Percentiles rank a stretch among this genome's conserved stretches.
Evolutionary conservation across 2,888 invertebrate species (phyloP).

Genomic region (Drosophila niveifrons): DNA sequence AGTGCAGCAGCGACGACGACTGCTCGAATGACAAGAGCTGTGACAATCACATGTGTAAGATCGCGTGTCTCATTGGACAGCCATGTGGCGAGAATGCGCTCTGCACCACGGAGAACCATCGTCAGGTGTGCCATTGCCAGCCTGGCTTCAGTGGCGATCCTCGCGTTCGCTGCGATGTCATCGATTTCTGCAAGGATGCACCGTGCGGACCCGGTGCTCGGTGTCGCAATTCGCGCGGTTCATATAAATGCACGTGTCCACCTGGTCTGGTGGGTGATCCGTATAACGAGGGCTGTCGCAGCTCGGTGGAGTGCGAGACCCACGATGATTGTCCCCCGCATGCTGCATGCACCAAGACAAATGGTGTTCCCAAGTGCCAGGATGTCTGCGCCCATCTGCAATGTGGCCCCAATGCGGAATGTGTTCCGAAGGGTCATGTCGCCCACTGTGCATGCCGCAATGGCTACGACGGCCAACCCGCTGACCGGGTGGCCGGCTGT

Average conservation of each 20-base stretch:
- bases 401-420: slow-evolving; percentile 95
- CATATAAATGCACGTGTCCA: slow-evolving; percentile 93
- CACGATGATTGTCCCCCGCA: slow-evolving; percentile 93
- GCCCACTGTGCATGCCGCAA: slow-evolving; percentile 92
- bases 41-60: slow-evolving; percentile 93
- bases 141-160: slow-evolving; percentile 95
- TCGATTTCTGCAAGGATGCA: slow-evolving; percentile 92
- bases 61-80: slow-evolving; percentile 93
- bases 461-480: slow-evolving; percentile 92
- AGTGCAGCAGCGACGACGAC: slow-evolving; percentile 90
- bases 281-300: slow-evolving; percentile 92
- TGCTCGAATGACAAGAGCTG: slow-evolving; percentile 94
- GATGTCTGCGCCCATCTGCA: slow-evolving; percentile 92
- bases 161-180: slow-evolving; percentile 89
- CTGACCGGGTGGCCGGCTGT: slow-evolving; percentile 90
- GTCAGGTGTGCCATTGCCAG: slow-evolving; percentile 93
- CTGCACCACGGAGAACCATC: slow-evolving; percentile 93
- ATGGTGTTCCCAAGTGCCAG: slow-evolving; percentile 92
- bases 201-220: slow-evolving; percentile 93
- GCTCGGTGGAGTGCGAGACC: slow-evolving; percentile 92
- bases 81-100: slow-evolving; percentile 94
- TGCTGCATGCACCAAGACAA: slow-evolving; percentile 91
- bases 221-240: slow-evolving; percentile 92
- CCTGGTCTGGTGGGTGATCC: slow-evolving; percentile 93
- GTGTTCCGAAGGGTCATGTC: slow-evolving; percentile 90